Evolutionary conservation across 1,140 invertebrate species (phyloP).

Genomic region (Oryctes rhinoceros): DNA sequence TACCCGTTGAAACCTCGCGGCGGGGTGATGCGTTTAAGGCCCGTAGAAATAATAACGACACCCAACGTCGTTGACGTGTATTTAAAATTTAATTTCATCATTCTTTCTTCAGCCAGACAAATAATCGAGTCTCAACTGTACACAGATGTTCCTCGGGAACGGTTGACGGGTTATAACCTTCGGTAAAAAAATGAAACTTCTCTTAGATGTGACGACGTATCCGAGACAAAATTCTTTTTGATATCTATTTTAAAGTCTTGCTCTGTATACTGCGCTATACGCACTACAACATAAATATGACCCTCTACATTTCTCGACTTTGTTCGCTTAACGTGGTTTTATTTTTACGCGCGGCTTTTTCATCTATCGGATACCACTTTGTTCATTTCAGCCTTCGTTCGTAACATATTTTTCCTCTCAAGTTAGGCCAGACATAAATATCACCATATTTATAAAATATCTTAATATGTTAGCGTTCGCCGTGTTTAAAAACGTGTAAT

Average conservation of each 20-base stretch:
- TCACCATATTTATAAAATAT: constrained; percentile 26
- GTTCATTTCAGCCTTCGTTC: no score
- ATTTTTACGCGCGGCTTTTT: not conserved
- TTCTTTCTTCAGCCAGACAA: constrained; percentile 9
- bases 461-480: not conserved
- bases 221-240: constrained; percentile 22
- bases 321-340: not conserved
- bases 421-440: not conserved
- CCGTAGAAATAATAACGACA: constrained; percentile 29
- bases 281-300: no score
- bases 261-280: no score
- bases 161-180: not conserved
- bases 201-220: constrained; percentile 18
- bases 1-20: not conserved
- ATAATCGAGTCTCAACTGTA: not conserved
- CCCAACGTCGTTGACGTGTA: not conserved
- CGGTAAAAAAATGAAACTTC: not conserved
- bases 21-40: not conserved
- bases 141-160: not conserved
- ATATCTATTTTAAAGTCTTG: constrained; percentile 13
- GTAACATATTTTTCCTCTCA: no score
- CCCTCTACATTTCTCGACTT: not conserved
- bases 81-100: constrained; percentile 32
- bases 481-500: not conserved
- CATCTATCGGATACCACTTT: not conserved